phyloP scores from a whole-genome alignment of 1,140 invertebrate species.

The Leptopilina boulardi region DNA sequence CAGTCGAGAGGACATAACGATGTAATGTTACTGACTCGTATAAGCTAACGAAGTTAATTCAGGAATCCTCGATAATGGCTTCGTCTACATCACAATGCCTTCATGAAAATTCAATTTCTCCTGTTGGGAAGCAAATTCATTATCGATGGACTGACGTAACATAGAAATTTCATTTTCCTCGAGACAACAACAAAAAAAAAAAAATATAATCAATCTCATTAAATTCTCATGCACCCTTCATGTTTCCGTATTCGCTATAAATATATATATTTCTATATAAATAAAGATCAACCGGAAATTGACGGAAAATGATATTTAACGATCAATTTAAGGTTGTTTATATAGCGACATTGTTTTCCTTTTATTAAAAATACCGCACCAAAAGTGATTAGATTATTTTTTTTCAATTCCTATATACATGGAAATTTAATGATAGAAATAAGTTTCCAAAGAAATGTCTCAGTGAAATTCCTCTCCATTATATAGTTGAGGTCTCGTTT shows the following conservation, averaged over 20 bases:
- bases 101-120: slow-evolving; percentile 54
- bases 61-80: slow-evolving; percentile 54
- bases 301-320: too few species aligned
- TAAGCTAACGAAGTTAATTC: slow-evolving; percentile 51
- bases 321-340: too few species aligned
- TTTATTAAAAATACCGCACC: too few species aligned
- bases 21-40: slow-evolving; percentile 54
- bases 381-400: background rate
- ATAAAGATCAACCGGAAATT: too few species aligned
- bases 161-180: slow-evolving; percentile 21
- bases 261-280: background rate
- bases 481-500: background rate
- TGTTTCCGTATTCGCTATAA: background rate
- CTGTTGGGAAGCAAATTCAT: slow-evolving; percentile 18
- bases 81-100: slow-evolving; percentile 52
- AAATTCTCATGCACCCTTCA: background rate
- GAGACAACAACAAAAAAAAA: slow-evolving; percentile 10
- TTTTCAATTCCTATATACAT: background rate
- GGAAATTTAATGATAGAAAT: background rate
- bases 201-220: background rate
- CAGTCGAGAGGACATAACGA: slow-evolving; percentile 58
- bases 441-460: background rate
- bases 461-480: background rate
- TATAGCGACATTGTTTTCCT: too few species aligned
- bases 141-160: slow-evolving; percentile 19